A percentile compares a stretch with the other conserved stretches of the same genome.
These are phyloP conservation scores for Shinisaurus crocodilurus DNA, from an alignment of 2,113 vertebrate species.

Conservation along the genomic window DNA sequence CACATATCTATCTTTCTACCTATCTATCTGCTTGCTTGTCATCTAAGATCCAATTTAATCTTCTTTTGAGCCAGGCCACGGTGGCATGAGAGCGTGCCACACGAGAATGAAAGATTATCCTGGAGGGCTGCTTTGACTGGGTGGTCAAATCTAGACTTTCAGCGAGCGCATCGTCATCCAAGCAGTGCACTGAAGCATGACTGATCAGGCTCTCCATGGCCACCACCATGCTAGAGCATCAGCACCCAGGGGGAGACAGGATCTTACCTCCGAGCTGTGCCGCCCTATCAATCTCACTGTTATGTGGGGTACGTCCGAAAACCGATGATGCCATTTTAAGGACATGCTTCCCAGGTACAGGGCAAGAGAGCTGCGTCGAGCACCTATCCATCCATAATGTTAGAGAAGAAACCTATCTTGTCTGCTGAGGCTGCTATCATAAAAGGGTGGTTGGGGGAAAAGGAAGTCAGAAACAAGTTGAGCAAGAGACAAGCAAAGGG, in stretches of 20 bases:
- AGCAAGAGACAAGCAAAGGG: conserved; percentile 59
- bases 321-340: conserved; percentile 69
- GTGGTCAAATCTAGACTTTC: background rate
- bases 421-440: background rate
- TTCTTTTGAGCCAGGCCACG: background rate
- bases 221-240: background rate
- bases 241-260: rapidly evolving
- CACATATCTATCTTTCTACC: background rate
- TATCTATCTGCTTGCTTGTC: too few relatives aligned
- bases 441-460: conserved; percentile 23
- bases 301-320: conserved; percentile 76
- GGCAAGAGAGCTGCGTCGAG: conserved; percentile 43
- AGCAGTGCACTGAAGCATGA: background rate
- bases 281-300: conserved; percentile 76
- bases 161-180: too few relatives aligned
- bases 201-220: too few relatives aligned
- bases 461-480: conserved; percentile 64
- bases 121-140: background rate
- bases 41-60: background rate
- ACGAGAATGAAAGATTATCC: background rate
- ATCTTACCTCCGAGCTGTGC: conserved; percentile 78
- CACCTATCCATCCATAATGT: conserved; percentile 11
- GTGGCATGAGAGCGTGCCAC: background rate
- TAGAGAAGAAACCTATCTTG: background rate
- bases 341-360: conserved; percentile 71